Base-by-base conservation (phyloP, 2,113 vertebrate genomes). In the Prunella himalayana region DNA sequence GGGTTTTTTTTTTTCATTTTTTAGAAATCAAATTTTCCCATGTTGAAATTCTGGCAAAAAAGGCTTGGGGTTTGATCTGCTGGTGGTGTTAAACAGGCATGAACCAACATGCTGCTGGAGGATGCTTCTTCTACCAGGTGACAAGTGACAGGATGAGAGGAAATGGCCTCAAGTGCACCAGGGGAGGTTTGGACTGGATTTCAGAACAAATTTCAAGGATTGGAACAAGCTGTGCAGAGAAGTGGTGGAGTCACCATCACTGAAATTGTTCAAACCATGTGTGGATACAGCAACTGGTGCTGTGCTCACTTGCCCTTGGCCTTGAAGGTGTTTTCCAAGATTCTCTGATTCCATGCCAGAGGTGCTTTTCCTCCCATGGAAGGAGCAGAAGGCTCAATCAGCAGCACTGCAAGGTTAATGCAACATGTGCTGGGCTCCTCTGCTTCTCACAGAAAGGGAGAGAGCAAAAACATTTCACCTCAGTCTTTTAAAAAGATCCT, bases 51-150 rank as follows among this genome's bases (percentile, higher is more conserved):
- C 33, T 85, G 45, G 15, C 75, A 41, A 8, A 64, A 64, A 82
- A 23, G 1, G 2, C 1, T 0, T 44, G 13, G 1, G 0, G 24
- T 44, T 71, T 73, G 12, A 28, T 47, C 12, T 79, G 7, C 9
- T 75, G 20, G 19, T 91, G 15, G 3, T 82, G 12, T 9, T 47
- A 35, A 47, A 18, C 4, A 28, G 16, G 11, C 51, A 4, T 23
- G 21, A 86, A 45, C 7, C 13, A 76, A 6, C 1, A 10, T 5
- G 20, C 5, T 54, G 28, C 22, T 75, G 20, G 11, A 90, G 11
- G 70, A 66, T 13, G 42, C 10, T 23, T 61, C 39, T 61, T 28
- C 45, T 69, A 2, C 18, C 54, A 70, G 10, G 23, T 61, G 23
- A 78, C 64, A 53, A 45, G 18, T 19, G 45, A 61, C 64, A 57